A percentile compares a stretch with the other conserved stretches of the same genome.
phyloP scores from a whole-genome alignment of 2,797 vertebrate genomes.

The Neosalanx taihuensis region DNA sequence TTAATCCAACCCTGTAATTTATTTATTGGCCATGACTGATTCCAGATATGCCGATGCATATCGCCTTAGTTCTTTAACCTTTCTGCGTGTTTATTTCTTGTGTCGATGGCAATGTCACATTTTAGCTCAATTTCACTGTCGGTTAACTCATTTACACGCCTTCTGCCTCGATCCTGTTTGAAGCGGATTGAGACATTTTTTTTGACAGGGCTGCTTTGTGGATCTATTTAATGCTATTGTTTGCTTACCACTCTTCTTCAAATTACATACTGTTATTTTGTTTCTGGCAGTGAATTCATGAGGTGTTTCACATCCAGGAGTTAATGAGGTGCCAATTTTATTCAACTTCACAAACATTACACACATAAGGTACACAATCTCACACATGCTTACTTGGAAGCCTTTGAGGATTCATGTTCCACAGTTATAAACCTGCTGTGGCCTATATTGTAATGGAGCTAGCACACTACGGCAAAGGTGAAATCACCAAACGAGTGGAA shows the following conservation, averaged over 20 bases:
- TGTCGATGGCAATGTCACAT: slow-evolving; percentile 12
- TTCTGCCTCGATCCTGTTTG: neutral
- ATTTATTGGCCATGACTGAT: slow-evolving; percentile 51
- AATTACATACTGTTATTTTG: too few relatives aligned
- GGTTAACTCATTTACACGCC: slow-evolving; percentile 13
- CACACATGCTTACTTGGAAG: neutral
- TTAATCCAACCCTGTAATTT: slow-evolving; percentile 51
- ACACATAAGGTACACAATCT: neutral
- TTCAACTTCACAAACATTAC: neutral
- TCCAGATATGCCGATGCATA: slow-evolving; percentile 43
- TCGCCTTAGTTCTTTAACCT: slow-evolving; percentile 28
- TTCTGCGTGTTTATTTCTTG: slow-evolving; percentile 7
- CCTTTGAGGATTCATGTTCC: neutral
- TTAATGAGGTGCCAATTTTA: neutral
- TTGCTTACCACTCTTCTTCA: too few relatives aligned
- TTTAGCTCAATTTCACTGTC: slow-evolving; percentile 9
- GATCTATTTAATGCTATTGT: neutral
- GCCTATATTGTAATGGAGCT: neutral
- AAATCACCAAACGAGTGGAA: slow-evolving; percentile 14
- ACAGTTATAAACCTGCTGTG: neutral
- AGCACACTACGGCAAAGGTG: neutral
- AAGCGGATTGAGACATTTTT: neutral
- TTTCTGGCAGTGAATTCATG: too few relatives aligned
- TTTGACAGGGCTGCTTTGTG: neutral
- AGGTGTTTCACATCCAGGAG: too few relatives aligned